A percentile compares a stretch with the other conserved stretches of the same genome.
phyloP scores from a whole-genome alignment of 2,797 vertebrate genomes.

The Rhinoraja longicauda region DNA sequence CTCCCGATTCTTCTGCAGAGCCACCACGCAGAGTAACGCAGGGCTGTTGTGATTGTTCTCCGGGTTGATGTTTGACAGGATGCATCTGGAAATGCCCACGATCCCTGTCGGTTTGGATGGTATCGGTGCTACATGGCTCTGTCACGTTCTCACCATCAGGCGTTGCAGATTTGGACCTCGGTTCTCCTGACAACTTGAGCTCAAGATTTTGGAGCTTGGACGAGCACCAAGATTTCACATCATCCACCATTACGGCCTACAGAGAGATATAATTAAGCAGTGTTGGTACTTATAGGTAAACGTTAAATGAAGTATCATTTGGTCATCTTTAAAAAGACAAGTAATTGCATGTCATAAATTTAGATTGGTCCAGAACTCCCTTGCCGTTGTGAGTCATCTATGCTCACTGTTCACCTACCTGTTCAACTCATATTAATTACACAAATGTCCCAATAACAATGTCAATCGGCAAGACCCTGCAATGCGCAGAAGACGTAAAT shows the following conservation, averaged over 20 bases:
- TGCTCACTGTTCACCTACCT: too few species aligned
- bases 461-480: too few species aligned
- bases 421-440: too few species aligned
- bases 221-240: constrained; percentile 91
- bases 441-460: too few species aligned
- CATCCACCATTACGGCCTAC: constrained; percentile 75
- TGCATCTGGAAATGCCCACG: constrained; percentile 40
- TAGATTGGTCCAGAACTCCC: neutral
- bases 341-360: neutral
- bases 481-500: too few species aligned
- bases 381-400: too few species aligned
- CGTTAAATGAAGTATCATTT: neutral
- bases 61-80: constrained; percentile 44
- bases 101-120: constrained; percentile 46
- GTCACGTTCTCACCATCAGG: constrained; percentile 62
- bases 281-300: neutral
- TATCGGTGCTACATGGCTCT: constrained; percentile 51
- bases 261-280: constrained; percentile 19
- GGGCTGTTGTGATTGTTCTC: constrained; percentile 51
- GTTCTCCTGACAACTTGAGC: constrained; percentile 68
- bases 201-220: constrained; percentile 88
- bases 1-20: constrained; percentile 45
- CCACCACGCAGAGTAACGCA: constrained; percentile 47
- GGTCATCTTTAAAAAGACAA: neutral
- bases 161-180: constrained; percentile 57